Evolutionary conservation across 2,888 invertebrate genomes (phyloP), one percentile per base, ranked within the genome.

Genomic region (Dasysyrphus tricinctus): DNA sequence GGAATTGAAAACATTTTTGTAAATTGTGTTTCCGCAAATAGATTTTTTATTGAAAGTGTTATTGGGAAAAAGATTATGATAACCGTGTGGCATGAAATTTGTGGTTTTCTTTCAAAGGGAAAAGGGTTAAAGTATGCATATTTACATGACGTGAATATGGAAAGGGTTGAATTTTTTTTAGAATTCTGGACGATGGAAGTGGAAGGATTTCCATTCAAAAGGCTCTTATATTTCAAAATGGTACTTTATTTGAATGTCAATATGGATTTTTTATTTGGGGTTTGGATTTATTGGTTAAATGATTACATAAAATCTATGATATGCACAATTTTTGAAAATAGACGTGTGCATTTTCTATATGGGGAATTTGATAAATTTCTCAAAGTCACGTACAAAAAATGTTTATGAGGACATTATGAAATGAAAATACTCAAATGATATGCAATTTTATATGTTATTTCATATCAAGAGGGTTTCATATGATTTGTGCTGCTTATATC

Each of bases 11-110:
- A 47, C 4, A 34, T 32, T 47, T 32, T 67, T 16, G 63, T 54
- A 75, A 75, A 49, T 75, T 90, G 90, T 90, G 90, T 89, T 90
- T 89, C 90, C 88, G 89, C 91, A 91, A 92, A 90, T 91, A 90
- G 91, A 88, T 91, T 91, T 91, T 91, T 90, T 24, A 91, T 91
- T 91, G 91, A 91, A 91, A 92, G 91, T 90, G 92, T 91, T 92
- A 91, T 91, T 90, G 89, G 89, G 80, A 61, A 78, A 78, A 67
- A 19, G 67, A 74, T 78, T 82, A 74, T 61, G 78, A 73, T 65
- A 56, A 49, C 34, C 56, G 34, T 19, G 65, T 16, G 47, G 49
- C n/a, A 4, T 14, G 42, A 34, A 29, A 54, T 42, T 8, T 19
- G 47, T 44, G 12, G 1, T 19, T 12, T 9, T 5, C 3, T 39